Base-by-base conservation (phyloP, 2,888 invertebrate genomes). In the Meiosimyza decipiens region DNA sequence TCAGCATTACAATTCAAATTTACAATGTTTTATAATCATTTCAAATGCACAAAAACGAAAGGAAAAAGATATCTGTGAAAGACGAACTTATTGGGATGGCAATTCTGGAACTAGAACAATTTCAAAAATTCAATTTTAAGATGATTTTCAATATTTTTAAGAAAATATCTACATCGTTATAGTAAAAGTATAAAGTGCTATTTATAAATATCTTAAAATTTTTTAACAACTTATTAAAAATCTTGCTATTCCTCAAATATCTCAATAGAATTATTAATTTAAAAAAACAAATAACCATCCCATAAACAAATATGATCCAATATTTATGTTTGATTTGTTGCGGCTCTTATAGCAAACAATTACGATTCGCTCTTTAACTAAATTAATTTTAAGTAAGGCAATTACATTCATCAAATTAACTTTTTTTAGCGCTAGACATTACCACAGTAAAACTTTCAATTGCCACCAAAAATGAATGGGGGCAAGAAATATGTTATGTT, bases 1-100 rank as follows among this genome's bases (percentile, higher is more conserved):
- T 84, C 83, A 83, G 82, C 83, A 80, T 83, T 83, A 83, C 83
- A 73, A 73, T 80, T 80, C 84, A 81, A 82, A 80, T 82, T 82
- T 40, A 40, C 40, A 40, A 40, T 9, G 9, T 40, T 7, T 40
- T 40, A 60, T 6, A 60, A 22, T n/a, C 60, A n/a, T 28, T 4
- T n/a, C 40, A 11, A 60, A 16, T 15, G 15, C 13, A 16, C 5
- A 40, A 33, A 40, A n/a, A 55, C 1, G n/a, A 55, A 55, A 55
- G 55, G 22, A 55, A 40, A 40, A 40, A 40, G 40, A 40, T 40
- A 40, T 40, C 40, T 9, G 40, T 40, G 40, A 40, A 5, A 40
- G 40, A 9, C 40, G 1, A 40, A 9, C 40, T 40, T 40, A 40
- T 40, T 40, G 6, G 0, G 40, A 40, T 40, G 40, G 6, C 40